These are phyloP conservation scores for Acipenser oxyrinchus DNA, from an alignment of 2,797 vertebrate species.

Conservation along the genomic window DNA sequence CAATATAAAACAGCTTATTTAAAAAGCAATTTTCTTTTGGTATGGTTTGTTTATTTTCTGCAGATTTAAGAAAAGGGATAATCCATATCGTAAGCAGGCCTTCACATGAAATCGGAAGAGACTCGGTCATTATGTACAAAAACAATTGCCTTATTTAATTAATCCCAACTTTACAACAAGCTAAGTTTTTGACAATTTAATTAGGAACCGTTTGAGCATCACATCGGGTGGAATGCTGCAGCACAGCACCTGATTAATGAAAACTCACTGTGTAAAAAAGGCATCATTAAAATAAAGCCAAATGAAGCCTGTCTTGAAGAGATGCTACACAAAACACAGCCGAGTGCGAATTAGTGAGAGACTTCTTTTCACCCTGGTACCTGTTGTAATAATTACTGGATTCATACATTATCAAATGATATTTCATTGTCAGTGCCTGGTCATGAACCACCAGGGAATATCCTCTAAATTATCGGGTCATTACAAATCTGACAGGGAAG, in stretches of 20 bases:
- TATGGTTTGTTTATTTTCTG: too few relatives aligned
- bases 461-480: too few relatives aligned
- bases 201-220: slow-evolving; percentile 21
- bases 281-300: background rate
- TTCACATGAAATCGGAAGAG: slow-evolving; percentile 45
- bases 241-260: slow-evolving; percentile 3
- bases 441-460: too few relatives aligned
- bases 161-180: slow-evolving; percentile 52
- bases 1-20: too few relatives aligned
- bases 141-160: slow-evolving; percentile 57
- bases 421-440: too few relatives aligned
- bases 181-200: slow-evolving; percentile 48
- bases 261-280: slow-evolving; percentile 11
- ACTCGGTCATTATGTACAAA: slow-evolving; percentile 47
- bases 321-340: background rate
- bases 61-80: slow-evolving; percentile 30
- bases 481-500: too few relatives aligned
- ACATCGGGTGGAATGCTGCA: background rate
- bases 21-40: too few relatives aligned
- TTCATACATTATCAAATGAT: too few relatives aligned
- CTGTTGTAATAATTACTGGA: too few relatives aligned
- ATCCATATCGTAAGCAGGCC: slow-evolving; percentile 40
- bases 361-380: too few relatives aligned
- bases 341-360: too few relatives aligned
- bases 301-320: background rate